Evolutionary conservation across 1,140 invertebrate genomes (phyloP).

Genomic region (Drosophila nannoptera): DNA sequence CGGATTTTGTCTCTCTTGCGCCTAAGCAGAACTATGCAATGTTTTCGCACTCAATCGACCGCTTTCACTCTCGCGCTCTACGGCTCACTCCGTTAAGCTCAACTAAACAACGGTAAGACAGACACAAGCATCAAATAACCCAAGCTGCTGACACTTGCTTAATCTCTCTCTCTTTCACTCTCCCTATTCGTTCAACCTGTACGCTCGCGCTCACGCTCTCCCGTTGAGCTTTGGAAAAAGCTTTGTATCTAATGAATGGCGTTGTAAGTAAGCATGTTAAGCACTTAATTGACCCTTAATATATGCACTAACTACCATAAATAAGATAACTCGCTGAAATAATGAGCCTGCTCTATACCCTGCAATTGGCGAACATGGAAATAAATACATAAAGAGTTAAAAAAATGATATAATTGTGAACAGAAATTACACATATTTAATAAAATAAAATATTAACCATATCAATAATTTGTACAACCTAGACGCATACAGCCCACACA

Average conservation of each 20-base stretch:
- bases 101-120: no score
- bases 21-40: background rate
- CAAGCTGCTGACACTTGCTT: no score
- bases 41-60: background rate
- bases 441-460: background rate
- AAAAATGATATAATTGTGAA: background rate
- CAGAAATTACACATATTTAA: background rate
- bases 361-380: background rate
- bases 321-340: background rate
- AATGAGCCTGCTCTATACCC: background rate
- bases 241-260: conserved; percentile 10
- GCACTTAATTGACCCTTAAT: conserved; percentile 9
- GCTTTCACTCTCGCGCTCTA: background rate
- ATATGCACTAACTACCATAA: background rate
- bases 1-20: background rate
- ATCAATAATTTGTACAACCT: no score
- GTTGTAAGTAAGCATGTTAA: conserved; percentile 14
- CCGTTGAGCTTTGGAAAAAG: conserved; percentile 11
- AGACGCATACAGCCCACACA: no score
- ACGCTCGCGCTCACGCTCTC: background rate
- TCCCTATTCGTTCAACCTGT: background rate
- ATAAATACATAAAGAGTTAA: background rate
- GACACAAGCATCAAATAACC: no score
- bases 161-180: background rate
- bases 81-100: no score